Evolutionary conservation across 1,140 invertebrate species (phyloP).

Genomic region (Copidosoma floridanum): DNA sequence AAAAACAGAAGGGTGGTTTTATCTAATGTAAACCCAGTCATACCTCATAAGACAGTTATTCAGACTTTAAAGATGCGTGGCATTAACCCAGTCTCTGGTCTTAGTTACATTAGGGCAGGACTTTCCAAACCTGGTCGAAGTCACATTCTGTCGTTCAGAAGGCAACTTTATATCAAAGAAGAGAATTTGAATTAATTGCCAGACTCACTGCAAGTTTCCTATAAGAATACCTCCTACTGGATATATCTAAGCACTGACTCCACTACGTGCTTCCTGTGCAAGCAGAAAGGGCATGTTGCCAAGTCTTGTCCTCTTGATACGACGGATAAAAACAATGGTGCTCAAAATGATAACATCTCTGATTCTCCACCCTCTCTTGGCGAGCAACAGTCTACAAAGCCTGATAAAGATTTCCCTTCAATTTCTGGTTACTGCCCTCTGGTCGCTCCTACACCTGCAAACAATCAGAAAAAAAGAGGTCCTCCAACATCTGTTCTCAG

Average conservation of each 20-base stretch:
- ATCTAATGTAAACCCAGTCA: background rate
- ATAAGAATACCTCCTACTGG: background rate
- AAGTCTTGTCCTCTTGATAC: background rate
- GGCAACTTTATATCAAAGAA: background rate
- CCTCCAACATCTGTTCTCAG: too few species aligned
- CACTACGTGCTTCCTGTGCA: background rate
- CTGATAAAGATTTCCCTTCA: too few species aligned
- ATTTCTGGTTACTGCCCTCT: too few species aligned
- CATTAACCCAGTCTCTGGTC: background rate
- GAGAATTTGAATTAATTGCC: background rate
- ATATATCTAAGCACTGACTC: background rate
- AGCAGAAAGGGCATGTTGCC: background rate
- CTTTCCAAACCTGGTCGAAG: background rate
- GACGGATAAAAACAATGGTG: too few species aligned
- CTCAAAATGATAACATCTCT: too few species aligned
- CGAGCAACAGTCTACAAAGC: too few species aligned
- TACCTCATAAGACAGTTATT: background rate
- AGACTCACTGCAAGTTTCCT: background rate
- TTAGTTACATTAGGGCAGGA: background rate
- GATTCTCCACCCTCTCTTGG: too few species aligned
- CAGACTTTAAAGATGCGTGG: background rate
- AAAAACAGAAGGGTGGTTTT: slow-evolving; percentile 1
- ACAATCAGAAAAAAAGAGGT: too few species aligned
- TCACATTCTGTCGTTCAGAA: background rate
- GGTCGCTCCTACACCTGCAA: too few species aligned